phyloP scores from a whole-genome alignment of 2,888 invertebrate species.

The Norana najaformis region DNA sequence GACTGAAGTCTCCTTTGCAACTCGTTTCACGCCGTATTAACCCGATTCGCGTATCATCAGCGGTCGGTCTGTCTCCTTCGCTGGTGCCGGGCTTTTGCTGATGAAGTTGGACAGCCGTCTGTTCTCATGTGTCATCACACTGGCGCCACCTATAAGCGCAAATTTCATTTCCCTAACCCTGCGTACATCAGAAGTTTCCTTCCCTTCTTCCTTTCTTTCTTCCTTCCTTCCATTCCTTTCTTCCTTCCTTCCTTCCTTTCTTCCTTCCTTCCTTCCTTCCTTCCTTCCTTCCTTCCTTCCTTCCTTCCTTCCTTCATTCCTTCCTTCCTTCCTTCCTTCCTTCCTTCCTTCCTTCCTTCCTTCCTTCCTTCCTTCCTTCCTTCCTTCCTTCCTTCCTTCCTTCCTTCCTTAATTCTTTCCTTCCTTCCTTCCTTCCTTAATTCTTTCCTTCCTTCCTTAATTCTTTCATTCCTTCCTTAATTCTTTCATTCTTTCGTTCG shows the following conservation, averaged over 20 bases:
- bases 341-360: too few relatives aligned
- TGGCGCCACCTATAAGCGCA: not conserved
- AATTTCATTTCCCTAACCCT: slow-evolving; percentile 1
- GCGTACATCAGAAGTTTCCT: not conserved
- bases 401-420: not conserved
- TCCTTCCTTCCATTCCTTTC: not conserved
- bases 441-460: not conserved
- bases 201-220: not conserved
- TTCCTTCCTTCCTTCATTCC: too few relatives aligned
- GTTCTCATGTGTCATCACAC: not conserved
- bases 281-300: not conserved
- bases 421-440: not conserved
- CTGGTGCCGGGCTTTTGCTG: not conserved
- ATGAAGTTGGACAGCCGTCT: not conserved
- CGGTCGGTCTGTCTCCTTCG: not conserved
- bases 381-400: too few relatives aligned
- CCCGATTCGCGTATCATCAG: not conserved
- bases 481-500: too few relatives aligned
- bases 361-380: too few relatives aligned
- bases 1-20: slow-evolving; percentile 13
- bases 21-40: slow-evolving; percentile 13
- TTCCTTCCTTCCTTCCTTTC: not conserved
- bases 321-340: too few relatives aligned
- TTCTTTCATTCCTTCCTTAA: too few relatives aligned
- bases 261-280: not conserved